Evolutionary conservation across 2,888 invertebrate genomes (phyloP), one percentile per base, ranked within the genome.

Genomic region (Halictus quadricinctus): DNA sequence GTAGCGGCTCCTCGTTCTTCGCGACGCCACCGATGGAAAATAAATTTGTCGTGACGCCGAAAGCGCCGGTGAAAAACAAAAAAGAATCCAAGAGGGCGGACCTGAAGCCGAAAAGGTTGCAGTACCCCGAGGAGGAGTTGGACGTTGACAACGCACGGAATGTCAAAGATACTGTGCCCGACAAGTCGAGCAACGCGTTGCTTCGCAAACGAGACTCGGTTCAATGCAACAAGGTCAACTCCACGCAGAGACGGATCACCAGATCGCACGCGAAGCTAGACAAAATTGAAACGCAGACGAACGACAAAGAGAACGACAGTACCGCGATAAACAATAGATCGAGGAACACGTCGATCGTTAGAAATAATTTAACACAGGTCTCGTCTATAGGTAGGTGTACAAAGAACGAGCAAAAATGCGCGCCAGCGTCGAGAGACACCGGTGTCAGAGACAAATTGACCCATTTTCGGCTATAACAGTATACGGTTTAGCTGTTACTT

Each of bases 401-500:
- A 46, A 87, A 80, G 29, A 72, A 46, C 77, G 79, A 60, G 15
- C 80, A 84, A 58, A 54, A 78, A 46, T 66, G 29, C 75, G 46
- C 29, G 13, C 60, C 74, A 29, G 79, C 76, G 10, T 75, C 69
- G 15, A 83, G 41, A 70, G 48, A 73, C 69, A 60, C 25, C 41
- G 81, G 66, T 43, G n/a, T 25, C 2, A 90, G 87, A 84, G 80
- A 81, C 77, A 90, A 91, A 79, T 87, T 92, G 46, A 84, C 88
- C 12, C 89, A 91, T 76, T 89, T 91, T 54, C 90, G 93, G 76
- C 88, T 93, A 86, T 93, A 89, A 89, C 80, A 85, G 85, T 87
- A 46, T 80, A 80, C 21, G 64, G 66, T 58, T 36, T 85, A 86
- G 85, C 81, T 81, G 78, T 81, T 86, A 58, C 81, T 81, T 86